Evolutionary conservation across 1,140 invertebrate species (phyloP).

Genomic region (Megalopta genalis): DNA sequence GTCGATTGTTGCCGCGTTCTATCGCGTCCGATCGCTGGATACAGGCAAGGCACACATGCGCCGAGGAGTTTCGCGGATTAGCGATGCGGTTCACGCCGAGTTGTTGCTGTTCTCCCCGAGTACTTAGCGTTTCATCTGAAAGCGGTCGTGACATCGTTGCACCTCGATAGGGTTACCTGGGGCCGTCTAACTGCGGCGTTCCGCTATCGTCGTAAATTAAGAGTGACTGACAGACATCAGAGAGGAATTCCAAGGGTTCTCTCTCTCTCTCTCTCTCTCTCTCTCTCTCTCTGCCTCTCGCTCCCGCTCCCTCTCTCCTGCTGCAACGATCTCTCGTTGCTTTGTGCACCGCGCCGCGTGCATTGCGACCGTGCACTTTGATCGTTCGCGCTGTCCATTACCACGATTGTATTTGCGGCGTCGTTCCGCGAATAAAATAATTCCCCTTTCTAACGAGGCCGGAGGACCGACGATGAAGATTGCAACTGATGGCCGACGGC

Average conservation of each 20-base stretch:
- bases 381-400: slow-evolving; percentile 60
- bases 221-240: slow-evolving; percentile 66
- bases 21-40: not conserved
- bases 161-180: slow-evolving; percentile 60
- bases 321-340: not conserved
- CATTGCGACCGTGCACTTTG: slow-evolving; percentile 55
- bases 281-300: no score
- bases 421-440: slow-evolving; percentile 61
- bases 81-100: not conserved
- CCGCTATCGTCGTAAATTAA: slow-evolving; percentile 65
- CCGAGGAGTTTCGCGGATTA: not conserved
- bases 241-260: slow-evolving; percentile 60
- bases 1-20: slow-evolving; percentile 6
- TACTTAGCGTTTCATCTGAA: slow-evolving; percentile 45
- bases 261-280: no score
- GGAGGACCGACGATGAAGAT: not conserved
- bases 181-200: slow-evolving; percentile 54
- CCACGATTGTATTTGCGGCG: slow-evolving; percentile 59
- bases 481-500: no score
- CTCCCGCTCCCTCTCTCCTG: not conserved
- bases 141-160: slow-evolving; percentile 54
- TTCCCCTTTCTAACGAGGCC: slow-evolving; percentile 57
- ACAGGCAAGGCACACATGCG: not conserved
- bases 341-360: slow-evolving; percentile 55
- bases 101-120: slow-evolving; percentile 5